Evolutionary conservation across 2,888 invertebrate genomes (phyloP).

Genomic region (Diadegma fenestrale): DNA sequence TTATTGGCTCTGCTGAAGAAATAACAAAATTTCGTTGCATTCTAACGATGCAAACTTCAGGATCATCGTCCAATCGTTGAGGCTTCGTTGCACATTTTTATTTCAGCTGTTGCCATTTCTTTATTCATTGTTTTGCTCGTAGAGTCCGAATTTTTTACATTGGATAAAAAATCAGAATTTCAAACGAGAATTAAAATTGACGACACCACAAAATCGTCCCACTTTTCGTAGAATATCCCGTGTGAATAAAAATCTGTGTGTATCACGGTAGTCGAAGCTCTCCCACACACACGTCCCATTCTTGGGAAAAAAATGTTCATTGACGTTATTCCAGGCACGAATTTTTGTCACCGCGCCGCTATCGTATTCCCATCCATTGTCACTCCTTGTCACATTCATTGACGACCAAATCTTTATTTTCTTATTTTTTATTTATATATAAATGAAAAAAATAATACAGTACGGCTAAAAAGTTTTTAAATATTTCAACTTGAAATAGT

Average conservation of each 20-base stretch:
- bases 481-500: background rate
- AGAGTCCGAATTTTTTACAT: background rate
- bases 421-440: slow-evolving; percentile 15
- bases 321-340: slow-evolving; percentile 61
- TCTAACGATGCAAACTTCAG: no score
- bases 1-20: no score
- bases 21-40: no score
- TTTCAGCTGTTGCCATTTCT: background rate
- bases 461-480: slow-evolving; percentile 12
- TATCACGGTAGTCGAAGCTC: slow-evolving; percentile 57
- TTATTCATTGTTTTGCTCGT: background rate
- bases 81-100: background rate
- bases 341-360: slow-evolving; percentile 61
- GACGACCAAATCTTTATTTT: slow-evolving; percentile 48
- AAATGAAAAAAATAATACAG: slow-evolving; percentile 16
- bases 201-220: slow-evolving; percentile 4
- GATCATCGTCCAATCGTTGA: background rate
- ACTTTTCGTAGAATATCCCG: slow-evolving; percentile 23
- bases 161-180: background rate
- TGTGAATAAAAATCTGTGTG: slow-evolving; percentile 3
- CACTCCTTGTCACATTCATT: slow-evolving; percentile 38
- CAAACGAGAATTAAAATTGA: background rate
- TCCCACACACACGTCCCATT: slow-evolving; percentile 38
- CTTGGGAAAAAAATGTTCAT: slow-evolving; percentile 42
- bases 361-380: slow-evolving; percentile 65